phyloP scores from a whole-genome alignment of 2,113 vertebrate genomes.

The Amphilophus citrinellus region DNA sequence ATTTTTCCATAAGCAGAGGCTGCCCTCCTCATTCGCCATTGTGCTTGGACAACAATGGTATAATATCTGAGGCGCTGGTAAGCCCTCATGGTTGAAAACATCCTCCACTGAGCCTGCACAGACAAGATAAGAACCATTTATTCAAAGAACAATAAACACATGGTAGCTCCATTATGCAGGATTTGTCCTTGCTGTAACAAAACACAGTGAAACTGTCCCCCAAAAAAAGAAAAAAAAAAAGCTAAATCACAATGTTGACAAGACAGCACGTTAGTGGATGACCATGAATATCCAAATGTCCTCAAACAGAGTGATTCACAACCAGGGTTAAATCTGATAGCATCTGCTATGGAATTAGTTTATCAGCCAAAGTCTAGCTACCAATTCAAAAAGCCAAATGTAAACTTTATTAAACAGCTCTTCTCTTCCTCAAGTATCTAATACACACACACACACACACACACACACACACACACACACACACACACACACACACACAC shows the following conservation, averaged over 20 bases:
- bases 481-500: conserved; percentile 91
- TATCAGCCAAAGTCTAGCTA: no score
- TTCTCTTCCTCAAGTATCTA: background rate
- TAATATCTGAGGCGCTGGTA: conserved; percentile 80
- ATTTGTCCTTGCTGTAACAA: background rate
- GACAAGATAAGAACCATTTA: conserved; percentile 22
- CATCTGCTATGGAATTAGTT: no score
- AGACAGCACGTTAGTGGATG: background rate
- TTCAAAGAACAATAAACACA: conserved; percentile 8
- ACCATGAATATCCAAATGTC: background rate
- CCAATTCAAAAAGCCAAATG: background rate
- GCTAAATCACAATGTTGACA: background rate
- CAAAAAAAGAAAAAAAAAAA: background rate
- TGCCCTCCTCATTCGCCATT: conserved; percentile 84
- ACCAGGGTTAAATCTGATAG: background rate
- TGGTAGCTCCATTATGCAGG: background rate
- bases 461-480: conserved; percentile 91
- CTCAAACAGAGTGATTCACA: background rate
- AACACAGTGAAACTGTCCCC: background rate
- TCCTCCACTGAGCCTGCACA: conserved; percentile 85
- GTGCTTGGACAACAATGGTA: conserved; percentile 83
- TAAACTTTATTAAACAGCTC: background rate
- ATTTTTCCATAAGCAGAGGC: conserved; percentile 74
- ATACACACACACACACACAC: conserved; percentile 87
- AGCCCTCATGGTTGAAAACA: conserved; percentile 73